Evolutionary conservation across 2,797 vertebrate species (phyloP), one percentile per base, ranked within the genome.

Genomic region (Falco cherrug): DNA sequence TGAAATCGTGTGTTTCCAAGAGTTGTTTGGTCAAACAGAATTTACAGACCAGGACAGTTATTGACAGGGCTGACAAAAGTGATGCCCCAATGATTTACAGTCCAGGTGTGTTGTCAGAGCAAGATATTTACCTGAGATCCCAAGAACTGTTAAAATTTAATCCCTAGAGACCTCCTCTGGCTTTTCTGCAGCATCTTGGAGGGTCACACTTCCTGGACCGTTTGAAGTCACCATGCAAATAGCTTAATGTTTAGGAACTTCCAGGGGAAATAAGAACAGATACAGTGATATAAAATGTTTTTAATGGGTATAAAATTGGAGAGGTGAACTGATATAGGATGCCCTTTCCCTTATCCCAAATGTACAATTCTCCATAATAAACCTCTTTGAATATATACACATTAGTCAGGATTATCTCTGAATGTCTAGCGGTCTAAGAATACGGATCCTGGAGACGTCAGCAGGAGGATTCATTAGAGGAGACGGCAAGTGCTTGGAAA

Each of bases 91-190:
- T 96, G 97, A 98, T 98, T 97, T 98, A 97, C 80, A 59, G 63
- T 95, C 97, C 98, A 98, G 98, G 97, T 98, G 97, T 98, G 97
- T 96, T 97, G 92, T 97, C 95, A 97, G 93, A 96, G 81, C 64
- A 87, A 84, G 65, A 70, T 95, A 95, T 97, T 97, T 95, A 91
- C 96, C 90, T 67, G 96, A 88, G 70, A 94, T 53, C 64, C 75
- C 73, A 76, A 85, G 51, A 84, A 87, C 63, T 71, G 96, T 98
- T 98, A 97, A 96, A 97, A 90, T 97, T 97, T 97, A 97, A 98
- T 90, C 95, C 83, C 61, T n/a, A 29, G 76, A 87, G 70, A 50
- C 76, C 64, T 94, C 47, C 84, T 60, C 60, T 89, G 77, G 59
- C 17, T 92, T 82, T 91, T 59, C 59, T 51, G 56, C 60, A 43